Conservation (phyloP, 64 coral and sea anemone species). For the Pocillopora damicornis region DNA sequence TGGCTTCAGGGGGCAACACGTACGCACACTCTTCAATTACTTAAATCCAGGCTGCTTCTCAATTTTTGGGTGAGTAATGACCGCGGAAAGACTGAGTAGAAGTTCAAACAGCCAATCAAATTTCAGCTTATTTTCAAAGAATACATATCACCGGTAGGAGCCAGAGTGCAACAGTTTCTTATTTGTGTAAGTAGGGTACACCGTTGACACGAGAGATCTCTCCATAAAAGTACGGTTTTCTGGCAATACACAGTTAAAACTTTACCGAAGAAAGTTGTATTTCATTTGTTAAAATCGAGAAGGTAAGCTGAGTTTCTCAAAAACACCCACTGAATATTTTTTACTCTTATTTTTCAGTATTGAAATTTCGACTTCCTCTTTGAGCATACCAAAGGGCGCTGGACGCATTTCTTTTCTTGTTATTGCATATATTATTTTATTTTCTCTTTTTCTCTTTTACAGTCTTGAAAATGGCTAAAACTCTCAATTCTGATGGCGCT, state of each 20-base stretch:
- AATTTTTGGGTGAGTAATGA: too few species aligned
- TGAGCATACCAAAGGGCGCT: not conserved
- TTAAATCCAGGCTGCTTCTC: too few species aligned
- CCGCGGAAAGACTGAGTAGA: too few species aligned
- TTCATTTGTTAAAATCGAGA: not conserved
- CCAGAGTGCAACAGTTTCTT: not conserved
- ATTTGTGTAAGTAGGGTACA: not conserved
- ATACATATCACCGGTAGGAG: not conserved
- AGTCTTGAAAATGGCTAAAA: slow-evolving; percentile 6
- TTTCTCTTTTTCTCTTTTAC: not conserved
- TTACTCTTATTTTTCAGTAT: too few species aligned
- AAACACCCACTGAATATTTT: not conserved
- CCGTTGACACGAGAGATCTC: not conserved
- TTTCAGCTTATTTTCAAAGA: not conserved
- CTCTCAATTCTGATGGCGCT: not conserved
- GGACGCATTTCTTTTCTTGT: not conserved
- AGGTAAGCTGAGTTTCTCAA: not conserved
- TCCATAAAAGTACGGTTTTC: not conserved
- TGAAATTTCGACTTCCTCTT: slow-evolving; percentile 15
- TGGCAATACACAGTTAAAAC: not conserved
- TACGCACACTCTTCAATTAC: too few species aligned
- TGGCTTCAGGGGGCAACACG: too few species aligned
- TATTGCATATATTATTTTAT: too few species aligned
- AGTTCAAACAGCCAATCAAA: not conserved
- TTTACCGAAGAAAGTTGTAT: not conserved